Base-by-base conservation (phyloP, 2,113 vertebrate genomes). In the Oncorhynchus kisutch region DNA sequence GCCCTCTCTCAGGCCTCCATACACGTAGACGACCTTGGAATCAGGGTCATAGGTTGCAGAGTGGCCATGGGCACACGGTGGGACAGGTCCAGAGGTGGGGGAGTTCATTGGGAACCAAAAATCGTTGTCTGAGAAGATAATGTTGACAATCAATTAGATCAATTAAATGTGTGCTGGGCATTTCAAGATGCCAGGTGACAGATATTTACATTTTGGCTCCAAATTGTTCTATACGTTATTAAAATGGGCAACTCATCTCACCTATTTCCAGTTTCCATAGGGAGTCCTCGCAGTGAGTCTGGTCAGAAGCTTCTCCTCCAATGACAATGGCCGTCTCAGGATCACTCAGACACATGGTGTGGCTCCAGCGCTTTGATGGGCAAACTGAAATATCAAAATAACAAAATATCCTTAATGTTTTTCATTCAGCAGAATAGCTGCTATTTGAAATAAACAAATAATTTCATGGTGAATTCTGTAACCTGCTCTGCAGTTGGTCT, bases 201-300 rank as follows among this genome's bases (percentile, higher is more conserved):
- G n/a, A n/a, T 14, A 0, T 20, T 45, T 45, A 45, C 9, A 45
- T 45, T 11, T 45, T 12, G 39, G 9, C 20, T 24, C 7, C n/a
- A 22, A 39, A 24, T 25, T 13, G 39, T 70, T 70, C 24, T 95
- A 91, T 85, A 97, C 96, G 59, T n/a, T n/a, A 22, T 60, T 22
- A 62, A 62, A 22, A 22, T 62, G 18, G n/a, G 59, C n/a, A 24
- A 62, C 13, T 8, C 3, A 5, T 62, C 87, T 29, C 39, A 97
- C 96, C 96, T 18, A 94, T 91, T 87, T 97, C 95, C 14, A 96
- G 88, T 80, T 96, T 97, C 96, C 96, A 97, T 49, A 96, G 66
- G 0, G 88, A 87, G 86, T 97, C 96, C 54, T 86, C 82, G 88
- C 94, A 95, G 73, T 81, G 75, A 74, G 85, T 89, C n/a, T 94